Percentiles rank a stretch among this genome's conserved stretches.
phyloP scores from a whole-genome alignment of 2,888 invertebrate species.

The Noctua janthina region DNA sequence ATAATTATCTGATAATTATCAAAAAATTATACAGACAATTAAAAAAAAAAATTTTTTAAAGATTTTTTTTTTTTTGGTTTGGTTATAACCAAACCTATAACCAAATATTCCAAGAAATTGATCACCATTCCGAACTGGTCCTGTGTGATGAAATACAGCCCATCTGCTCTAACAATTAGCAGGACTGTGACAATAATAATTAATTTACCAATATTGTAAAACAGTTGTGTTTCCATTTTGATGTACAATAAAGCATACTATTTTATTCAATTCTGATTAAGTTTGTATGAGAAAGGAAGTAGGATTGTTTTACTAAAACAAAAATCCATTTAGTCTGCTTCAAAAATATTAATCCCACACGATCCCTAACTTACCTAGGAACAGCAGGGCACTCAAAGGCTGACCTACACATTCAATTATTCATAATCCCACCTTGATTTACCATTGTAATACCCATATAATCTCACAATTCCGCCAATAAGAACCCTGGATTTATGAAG shows the following conservation, averaged over 20 bases:
- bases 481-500: slow-evolving; percentile 36
- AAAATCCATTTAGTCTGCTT: neutral
- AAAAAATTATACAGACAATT: too few relatives aligned
- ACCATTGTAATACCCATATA: slow-evolving; percentile 52
- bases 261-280: neutral
- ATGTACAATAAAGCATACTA: too few relatives aligned
- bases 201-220: too few relatives aligned
- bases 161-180: neutral
- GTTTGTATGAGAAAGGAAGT: neutral
- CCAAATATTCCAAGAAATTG: too few relatives aligned
- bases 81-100: too few relatives aligned
- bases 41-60: too few relatives aligned
- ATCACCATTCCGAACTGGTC: too few relatives aligned
- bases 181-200: neutral
- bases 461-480: slow-evolving; percentile 61
- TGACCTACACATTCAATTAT: slow-evolving; percentile 55
- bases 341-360: neutral
- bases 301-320: neutral
- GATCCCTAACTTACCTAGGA: neutral
- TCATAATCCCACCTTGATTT: slow-evolving; percentile 56
- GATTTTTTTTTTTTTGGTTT: too few relatives aligned
- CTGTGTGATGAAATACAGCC: neutral
- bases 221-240: too few relatives aligned
- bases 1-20: too few relatives aligned
- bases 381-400: neutral